A percentile compares a stretch with the other conserved stretches of the same genome.
Conservation (phyloP, 2,113 vertebrate species). For the Hemichromis elongatus region DNA sequence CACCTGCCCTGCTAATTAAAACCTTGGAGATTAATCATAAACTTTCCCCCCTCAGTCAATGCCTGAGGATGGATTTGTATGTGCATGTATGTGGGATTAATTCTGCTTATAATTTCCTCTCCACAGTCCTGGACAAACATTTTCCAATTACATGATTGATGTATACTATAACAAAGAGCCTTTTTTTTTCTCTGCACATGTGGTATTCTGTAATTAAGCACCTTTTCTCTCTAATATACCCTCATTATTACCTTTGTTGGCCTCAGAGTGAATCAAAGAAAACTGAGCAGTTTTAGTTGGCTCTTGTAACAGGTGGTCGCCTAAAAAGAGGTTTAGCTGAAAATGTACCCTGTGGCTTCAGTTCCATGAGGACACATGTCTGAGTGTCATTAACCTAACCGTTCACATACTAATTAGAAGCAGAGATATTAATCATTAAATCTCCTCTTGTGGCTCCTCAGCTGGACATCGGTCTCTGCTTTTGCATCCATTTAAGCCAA, state of each 20-base stretch:
- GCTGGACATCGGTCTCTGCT: not conserved
- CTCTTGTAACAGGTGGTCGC: constrained; percentile 8
- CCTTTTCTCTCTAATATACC: not conserved
- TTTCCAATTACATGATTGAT: not conserved
- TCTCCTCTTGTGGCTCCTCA: not conserved
- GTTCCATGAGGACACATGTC: constrained; percentile 25
- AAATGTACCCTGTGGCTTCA: not conserved
- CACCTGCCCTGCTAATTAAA: constrained; percentile 61
- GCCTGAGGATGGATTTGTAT: not conserved
- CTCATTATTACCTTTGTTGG: not conserved
- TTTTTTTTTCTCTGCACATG: not conserved
- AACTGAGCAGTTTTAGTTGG: not conserved
- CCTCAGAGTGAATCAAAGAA: not conserved
- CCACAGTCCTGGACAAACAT: not conserved
- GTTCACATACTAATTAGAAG: constrained; percentile 33
- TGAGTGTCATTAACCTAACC: constrained; percentile 24
- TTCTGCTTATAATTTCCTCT: not conserved
- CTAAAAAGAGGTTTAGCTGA: not conserved
- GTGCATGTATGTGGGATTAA: not conserved
- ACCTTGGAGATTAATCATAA: constrained; percentile 55
- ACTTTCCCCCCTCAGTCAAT: not conserved
- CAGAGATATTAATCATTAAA: constrained; percentile 20
- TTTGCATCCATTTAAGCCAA: not conserved
- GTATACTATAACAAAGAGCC: not conserved
- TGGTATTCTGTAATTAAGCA: constrained; percentile 2